Evolutionary conservation across 1,140 invertebrate genomes (phyloP).

Genomic region (Dryas iulia): DNA sequence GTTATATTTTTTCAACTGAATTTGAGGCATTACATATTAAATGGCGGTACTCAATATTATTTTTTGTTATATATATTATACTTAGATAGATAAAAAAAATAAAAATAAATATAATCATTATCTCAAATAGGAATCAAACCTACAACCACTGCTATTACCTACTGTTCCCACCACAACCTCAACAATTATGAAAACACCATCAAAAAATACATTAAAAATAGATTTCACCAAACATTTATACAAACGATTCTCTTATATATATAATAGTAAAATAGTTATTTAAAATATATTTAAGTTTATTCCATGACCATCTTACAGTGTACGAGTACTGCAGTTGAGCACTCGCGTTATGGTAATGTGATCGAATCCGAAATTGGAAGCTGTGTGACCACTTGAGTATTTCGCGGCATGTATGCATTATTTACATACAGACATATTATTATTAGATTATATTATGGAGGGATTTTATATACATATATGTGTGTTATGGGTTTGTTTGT

Average conservation of each 20-base stretch:
- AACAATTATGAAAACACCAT: too few relatives aligned
- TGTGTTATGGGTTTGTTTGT: not conserved
- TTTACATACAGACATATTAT: constrained; percentile 5
- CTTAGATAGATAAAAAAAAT: too few relatives aligned
- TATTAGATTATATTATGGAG: constrained; percentile 2
- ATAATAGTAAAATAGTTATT: not conserved
- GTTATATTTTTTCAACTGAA: too few relatives aligned
- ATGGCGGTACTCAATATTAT: too few relatives aligned
- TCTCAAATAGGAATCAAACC: too few relatives aligned
- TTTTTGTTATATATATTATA: too few relatives aligned
- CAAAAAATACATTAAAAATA: not conserved
- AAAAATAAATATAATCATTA: too few relatives aligned
- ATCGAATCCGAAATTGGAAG: constrained; percentile 73
- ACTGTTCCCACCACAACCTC: too few relatives aligned
- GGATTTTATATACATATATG: not conserved
- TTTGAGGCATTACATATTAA: too few relatives aligned
- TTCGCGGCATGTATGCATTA: constrained; percentile 22
- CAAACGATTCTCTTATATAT: not conserved
- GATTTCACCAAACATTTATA: not conserved
- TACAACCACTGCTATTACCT: too few relatives aligned
- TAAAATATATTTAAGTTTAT: constrained; percentile 2
- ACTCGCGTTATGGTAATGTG: constrained; percentile 73
- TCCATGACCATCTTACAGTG: constrained; percentile 30
- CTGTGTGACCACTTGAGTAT: constrained; percentile 52
- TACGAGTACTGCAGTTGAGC: constrained; percentile 38